These are phyloP conservation scores for Rhabditoides inermis DNA, from an alignment of 2,888 invertebrate species.

Conservation along the genomic window DNA sequence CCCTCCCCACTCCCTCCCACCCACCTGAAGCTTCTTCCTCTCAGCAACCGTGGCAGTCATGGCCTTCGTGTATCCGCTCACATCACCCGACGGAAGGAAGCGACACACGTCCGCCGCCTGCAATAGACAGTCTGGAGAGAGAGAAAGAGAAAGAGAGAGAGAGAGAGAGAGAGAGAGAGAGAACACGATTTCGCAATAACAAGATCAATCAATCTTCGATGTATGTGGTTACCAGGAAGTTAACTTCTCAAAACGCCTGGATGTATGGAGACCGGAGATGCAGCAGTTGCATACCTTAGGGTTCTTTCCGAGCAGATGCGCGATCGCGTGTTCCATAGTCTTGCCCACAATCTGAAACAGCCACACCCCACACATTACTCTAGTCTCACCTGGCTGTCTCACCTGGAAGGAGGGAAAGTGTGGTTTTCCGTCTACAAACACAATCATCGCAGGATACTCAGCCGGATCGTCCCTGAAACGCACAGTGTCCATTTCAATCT, in stretches of 20 bases:
- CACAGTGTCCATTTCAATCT: not conserved
- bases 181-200: too few species aligned
- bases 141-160: too few species aligned
- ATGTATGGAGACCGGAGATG: too few species aligned
- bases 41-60: not conserved
- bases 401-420: constrained; percentile 67
- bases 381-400: constrained; percentile 21
- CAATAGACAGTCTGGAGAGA: too few species aligned
- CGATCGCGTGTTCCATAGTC: constrained; percentile 12
- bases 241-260: too few species aligned
- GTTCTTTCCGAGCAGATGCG: constrained; percentile 10
- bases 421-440: constrained; percentile 2
- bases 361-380: not conserved
- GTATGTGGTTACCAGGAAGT: too few species aligned
- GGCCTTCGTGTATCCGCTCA: not conserved
- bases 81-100: not conserved
- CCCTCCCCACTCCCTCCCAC: not conserved
- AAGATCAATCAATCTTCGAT: too few species aligned
- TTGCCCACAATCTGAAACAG: constrained; percentile 15
- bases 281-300: too few species aligned
- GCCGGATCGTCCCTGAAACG: not conserved
- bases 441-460: constrained; percentile 3
- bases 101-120: not conserved
- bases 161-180: too few species aligned
- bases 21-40: constrained; percentile 2